Evolutionary conservation across 2,888 invertebrate genomes (phyloP).

Genomic region (Zaprionus bogoriensis): DNA sequence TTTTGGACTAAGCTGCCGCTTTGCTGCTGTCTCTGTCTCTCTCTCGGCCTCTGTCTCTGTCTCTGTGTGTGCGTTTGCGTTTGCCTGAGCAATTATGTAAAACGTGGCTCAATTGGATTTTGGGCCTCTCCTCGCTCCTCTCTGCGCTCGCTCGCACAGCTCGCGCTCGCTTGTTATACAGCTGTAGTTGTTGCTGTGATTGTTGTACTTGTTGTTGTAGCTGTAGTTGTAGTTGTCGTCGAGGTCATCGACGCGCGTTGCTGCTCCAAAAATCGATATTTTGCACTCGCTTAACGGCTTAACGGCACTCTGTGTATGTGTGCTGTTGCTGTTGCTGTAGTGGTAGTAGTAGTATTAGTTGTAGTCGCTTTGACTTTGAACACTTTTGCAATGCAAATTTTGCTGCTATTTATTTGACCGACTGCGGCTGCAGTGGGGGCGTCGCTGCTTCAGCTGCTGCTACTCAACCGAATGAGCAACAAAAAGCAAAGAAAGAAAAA

Average conservation of each 20-base stretch:
- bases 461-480: slow-evolving; percentile 55
- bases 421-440: slow-evolving; percentile 32
- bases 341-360: slow-evolving; percentile 12
- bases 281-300: slow-evolving; percentile 36
- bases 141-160: no score
- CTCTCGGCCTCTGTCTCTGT: slow-evolving; percentile 18
- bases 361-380: slow-evolving; percentile 24
- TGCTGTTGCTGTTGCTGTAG: slow-evolving; percentile 12
- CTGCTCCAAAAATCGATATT: slow-evolving; percentile 60
- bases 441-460: slow-evolving; percentile 17
- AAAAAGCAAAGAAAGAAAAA: slow-evolving; percentile 60
- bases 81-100: slow-evolving; percentile 68
- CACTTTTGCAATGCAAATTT: slow-evolving; percentile 31
- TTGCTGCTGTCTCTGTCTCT: slow-evolving; percentile 24
- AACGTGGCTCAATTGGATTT: slow-evolving; percentile 62
- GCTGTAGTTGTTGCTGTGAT: slow-evolving; percentile 15
- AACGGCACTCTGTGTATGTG: slow-evolving; percentile 9
- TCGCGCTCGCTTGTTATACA: slow-evolving; percentile 28
- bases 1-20: neutral
- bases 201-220: neutral
- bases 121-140: no score
- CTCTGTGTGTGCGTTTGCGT: slow-evolving; percentile 35
- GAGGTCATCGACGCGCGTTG: slow-evolving; percentile 69
- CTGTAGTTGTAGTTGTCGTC: slow-evolving; percentile 41
- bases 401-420: slow-evolving; percentile 38